These are phyloP conservation scores for Strigops habroptila DNA, from an alignment of 2,113 vertebrate species.

Conservation along the genomic window DNA sequence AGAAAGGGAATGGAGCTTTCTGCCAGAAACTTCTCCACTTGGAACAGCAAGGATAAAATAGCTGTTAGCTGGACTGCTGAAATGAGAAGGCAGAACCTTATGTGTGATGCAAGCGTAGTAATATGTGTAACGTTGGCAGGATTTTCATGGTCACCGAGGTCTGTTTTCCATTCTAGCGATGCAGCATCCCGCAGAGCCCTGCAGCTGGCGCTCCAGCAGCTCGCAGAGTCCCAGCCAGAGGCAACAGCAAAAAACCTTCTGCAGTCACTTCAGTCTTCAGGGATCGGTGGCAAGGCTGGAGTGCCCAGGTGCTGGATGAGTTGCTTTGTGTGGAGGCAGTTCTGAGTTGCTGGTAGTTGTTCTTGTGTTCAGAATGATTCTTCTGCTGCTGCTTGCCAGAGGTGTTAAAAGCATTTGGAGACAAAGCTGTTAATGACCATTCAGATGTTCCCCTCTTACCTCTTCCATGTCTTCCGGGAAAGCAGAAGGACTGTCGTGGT, in stretches of 20 bases:
- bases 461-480: background rate
- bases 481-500: background rate
- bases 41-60: background rate
- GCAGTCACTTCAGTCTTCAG: constrained; percentile 85
- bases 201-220: constrained; percentile 83
- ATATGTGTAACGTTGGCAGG: rapidly evolving
- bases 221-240: constrained; percentile 87
- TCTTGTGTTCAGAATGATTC: background rate
- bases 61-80: rapidly evolving
- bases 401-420: background rate
- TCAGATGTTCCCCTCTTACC: background rate
- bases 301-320: constrained; percentile 81
- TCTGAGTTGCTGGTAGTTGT: background rate
- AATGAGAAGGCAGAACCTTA: background rate
- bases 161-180: constrained; percentile 70
- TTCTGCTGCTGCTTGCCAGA: background rate
- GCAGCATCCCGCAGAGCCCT: constrained; percentile 89
- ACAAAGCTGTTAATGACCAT: background rate
- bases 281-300: constrained; percentile 80
- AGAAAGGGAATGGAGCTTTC: background rate
- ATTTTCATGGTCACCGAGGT: rapidly evolving
- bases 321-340: background rate
- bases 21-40: background rate
- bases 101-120: background rate
- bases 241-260: constrained; percentile 85